Conservation (phyloP, 1,140 invertebrate species). For the Zaprionus kolodkinae region DNA sequence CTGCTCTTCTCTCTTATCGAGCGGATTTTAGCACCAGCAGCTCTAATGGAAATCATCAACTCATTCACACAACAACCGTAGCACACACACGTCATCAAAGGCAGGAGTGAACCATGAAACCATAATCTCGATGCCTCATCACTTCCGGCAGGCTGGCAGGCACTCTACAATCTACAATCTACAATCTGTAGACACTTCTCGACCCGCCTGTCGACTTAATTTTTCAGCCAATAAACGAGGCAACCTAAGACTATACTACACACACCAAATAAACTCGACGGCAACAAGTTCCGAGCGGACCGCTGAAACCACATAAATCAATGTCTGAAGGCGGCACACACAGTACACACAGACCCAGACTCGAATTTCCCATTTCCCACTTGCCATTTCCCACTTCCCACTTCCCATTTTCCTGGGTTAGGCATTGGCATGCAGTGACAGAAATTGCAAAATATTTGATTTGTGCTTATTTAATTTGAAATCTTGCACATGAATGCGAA, state of each 20-base stretch:
- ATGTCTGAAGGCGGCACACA: constrained; percentile 56
- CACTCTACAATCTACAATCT: not conserved
- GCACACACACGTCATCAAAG: constrained; percentile 19
- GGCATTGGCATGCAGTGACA: constrained; percentile 61
- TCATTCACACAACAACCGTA: constrained; percentile 6
- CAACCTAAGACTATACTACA: constrained; percentile 13
- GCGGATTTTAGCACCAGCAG: constrained; percentile 12
- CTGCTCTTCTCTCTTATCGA: not conserved
- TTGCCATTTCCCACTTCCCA: too few species aligned
- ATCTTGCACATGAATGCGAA: constrained; percentile 48
- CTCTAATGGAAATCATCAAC: constrained; percentile 12
- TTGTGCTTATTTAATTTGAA: constrained; percentile 81
- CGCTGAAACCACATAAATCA: constrained; percentile 74
- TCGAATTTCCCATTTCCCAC: constrained; percentile 1
- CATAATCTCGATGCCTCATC: constrained; percentile 59
- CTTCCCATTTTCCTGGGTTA: not conserved
- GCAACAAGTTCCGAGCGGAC: constrained; percentile 32
- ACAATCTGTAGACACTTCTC: constrained; percentile 11
- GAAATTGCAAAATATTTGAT: constrained; percentile 78
- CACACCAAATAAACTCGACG: constrained; percentile 51
- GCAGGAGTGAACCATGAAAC: constrained; percentile 41
- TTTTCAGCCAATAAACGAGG: constrained; percentile 68
- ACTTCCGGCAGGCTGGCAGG: constrained; percentile 30
- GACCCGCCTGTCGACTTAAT: constrained; percentile 45
- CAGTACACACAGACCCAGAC: too few species aligned